Conservation (phyloP, 2,113 vertebrate species). For the Lonchura striata region DNA sequence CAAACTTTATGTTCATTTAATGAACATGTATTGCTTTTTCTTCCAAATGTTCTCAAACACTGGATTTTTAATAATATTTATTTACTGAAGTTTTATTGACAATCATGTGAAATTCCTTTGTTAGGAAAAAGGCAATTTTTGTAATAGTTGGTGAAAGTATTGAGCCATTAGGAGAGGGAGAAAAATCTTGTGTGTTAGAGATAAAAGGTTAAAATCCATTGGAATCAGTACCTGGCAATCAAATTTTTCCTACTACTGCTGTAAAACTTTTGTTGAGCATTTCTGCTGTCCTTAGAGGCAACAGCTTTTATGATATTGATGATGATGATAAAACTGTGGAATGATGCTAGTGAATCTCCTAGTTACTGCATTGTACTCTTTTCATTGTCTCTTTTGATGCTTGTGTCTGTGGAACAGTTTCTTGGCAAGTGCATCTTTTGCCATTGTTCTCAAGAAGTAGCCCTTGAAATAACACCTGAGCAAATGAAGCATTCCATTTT, state of each 20-base stretch:
- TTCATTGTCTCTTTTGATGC: not conserved
- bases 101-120: not conserved
- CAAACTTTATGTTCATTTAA: not conserved
- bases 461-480: not conserved
- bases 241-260: not conserved
- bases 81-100: not conserved
- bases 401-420: not conserved
- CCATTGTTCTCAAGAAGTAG: slow-evolving; percentile 26
- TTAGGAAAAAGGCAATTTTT: not conserved
- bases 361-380: not conserved
- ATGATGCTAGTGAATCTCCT: not conserved
- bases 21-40: not conserved
- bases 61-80: not conserved
- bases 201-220: not conserved
- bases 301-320: not conserved
- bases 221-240: not conserved
- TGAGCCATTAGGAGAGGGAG: rapidly evolving
- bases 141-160: not conserved
- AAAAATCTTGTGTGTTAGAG: not conserved
- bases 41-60: not conserved
- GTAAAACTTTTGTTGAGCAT: not conserved
- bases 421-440: slow-evolving; percentile 18
- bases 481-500: not conserved
- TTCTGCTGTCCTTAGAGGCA: not conserved
- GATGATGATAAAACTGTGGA: not conserved